Conservation (phyloP, 2,113 vertebrate species). For the Pholis gunnellus region DNA sequence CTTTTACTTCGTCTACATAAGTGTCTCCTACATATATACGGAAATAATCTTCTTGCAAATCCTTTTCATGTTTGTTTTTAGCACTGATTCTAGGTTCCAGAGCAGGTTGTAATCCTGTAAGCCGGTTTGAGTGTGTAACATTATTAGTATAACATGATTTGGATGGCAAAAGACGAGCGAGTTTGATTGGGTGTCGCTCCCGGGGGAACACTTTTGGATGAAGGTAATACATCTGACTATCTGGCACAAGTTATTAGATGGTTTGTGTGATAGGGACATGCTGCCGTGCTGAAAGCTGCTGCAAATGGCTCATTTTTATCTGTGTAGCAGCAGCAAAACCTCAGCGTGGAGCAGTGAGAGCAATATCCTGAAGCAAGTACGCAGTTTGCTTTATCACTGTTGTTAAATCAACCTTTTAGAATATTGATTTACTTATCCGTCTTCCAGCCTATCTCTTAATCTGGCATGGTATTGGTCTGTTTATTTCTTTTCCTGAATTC, state of each 20-base stretch:
- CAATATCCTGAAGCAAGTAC: conserved; percentile 59
- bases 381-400: conserved; percentile 52
- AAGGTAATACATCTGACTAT: conserved; percentile 58
- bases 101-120: conserved; percentile 74
- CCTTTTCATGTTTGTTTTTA: conserved; percentile 71
- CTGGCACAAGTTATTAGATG: conserved; percentile 60
- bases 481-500: conserved; percentile 22
- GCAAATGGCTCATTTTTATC: conserved; percentile 60
- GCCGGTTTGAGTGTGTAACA: conserved; percentile 70
- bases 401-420: conserved; percentile 43
- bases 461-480: conserved; percentile 2
- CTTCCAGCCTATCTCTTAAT: conserved; percentile 13
- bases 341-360: conserved; percentile 14
- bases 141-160: conserved; percentile 73
- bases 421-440: conserved; percentile 19
- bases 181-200: conserved; percentile 66
- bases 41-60: conserved; percentile 52
- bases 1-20: conserved; percentile 34
- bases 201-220: conserved; percentile 54
- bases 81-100: conserved; percentile 53
- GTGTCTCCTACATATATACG: conserved; percentile 46
- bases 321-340: conserved; percentile 17
- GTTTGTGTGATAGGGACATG: conserved; percentile 53
- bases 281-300: conserved; percentile 41
- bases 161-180: conserved; percentile 54